phyloP scores from a whole-genome alignment of 2,113 vertebrate species.

The Meleagris gallopavo region DNA sequence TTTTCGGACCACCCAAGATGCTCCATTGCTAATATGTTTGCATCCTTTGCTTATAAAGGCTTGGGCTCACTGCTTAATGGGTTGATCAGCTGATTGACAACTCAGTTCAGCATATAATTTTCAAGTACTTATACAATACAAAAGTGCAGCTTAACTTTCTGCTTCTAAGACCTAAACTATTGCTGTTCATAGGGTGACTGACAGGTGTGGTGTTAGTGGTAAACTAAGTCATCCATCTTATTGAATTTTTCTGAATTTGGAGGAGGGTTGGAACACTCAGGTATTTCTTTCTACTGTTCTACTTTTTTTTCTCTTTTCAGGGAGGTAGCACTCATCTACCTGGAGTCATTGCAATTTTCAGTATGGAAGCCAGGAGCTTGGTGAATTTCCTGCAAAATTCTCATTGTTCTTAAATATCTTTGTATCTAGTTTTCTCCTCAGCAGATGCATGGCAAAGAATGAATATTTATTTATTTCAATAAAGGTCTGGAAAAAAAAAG shows the following conservation, averaged over 20 bases:
- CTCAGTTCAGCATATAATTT: conserved; percentile 56
- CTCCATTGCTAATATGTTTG: conserved; percentile 7
- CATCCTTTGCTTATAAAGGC: neutral
- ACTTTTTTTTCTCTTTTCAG: neutral
- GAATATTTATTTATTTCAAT: neutral
- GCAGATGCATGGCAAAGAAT: neutral
- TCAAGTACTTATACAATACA: conserved; percentile 49
- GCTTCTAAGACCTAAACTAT: neutral
- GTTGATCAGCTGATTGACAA: conserved; percentile 24
- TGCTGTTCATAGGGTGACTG: neutral
- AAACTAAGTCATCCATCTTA: neutral
- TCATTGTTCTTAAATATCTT: neutral
- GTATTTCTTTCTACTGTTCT: fast-evolving
- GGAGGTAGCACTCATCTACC: fast-evolving
- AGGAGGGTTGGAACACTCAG: neutral
- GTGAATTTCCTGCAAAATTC: neutral
- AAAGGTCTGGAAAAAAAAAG: neutral
- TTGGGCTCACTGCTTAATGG: conserved; percentile 25
- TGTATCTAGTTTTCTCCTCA: neutral
- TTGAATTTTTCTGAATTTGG: neutral
- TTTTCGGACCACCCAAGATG: conserved; percentile 73
- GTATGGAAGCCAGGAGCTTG: neutral
- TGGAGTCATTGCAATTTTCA: neutral
- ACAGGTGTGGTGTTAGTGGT: neutral
- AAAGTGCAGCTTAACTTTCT: neutral